Conservation (phyloP, 64 coral and sea anemone species). For the Acropora yongei region DNA sequence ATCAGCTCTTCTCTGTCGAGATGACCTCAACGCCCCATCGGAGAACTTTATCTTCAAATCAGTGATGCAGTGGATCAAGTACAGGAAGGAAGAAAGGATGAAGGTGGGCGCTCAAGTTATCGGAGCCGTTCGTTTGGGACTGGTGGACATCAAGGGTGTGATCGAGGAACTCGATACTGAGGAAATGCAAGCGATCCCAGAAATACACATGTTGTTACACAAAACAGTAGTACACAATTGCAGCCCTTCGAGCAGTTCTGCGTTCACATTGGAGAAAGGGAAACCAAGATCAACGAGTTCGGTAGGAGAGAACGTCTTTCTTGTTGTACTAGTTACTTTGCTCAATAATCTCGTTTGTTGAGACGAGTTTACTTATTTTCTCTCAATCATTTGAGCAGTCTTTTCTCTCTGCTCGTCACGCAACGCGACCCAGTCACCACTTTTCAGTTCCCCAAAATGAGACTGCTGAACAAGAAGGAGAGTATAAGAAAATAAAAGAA, state of each 20-base stretch:
- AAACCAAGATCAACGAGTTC: neutral
- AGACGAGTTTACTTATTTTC: too few species aligned
- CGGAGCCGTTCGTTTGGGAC: constrained; percentile 32
- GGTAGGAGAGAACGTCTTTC: neutral
- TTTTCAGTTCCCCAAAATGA: too few species aligned
- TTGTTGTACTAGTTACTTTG: too few species aligned
- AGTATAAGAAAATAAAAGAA: too few species aligned
- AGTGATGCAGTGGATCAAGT: constrained; percentile 38
- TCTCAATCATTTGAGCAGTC: too few species aligned
- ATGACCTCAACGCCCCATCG: constrained; percentile 25
- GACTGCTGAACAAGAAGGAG: too few species aligned
- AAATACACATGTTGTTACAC: neutral
- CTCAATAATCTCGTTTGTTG: too few species aligned
- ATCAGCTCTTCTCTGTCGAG: neutral
- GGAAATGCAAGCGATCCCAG: neutral
- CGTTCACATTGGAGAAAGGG: neutral
- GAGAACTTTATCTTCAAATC: constrained; percentile 43
- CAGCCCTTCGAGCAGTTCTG: neutral
- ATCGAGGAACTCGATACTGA: neutral
- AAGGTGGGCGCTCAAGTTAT: neutral
- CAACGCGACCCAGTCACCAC: too few species aligned
- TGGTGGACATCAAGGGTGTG: neutral
- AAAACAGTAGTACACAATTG: neutral
- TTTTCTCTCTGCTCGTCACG: too few species aligned
- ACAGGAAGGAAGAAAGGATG: constrained; percentile 41